These are phyloP conservation scores for Nothoprocta pentlandii DNA, from an alignment of 2,113 vertebrate species.

Conservation along the genomic window DNA sequence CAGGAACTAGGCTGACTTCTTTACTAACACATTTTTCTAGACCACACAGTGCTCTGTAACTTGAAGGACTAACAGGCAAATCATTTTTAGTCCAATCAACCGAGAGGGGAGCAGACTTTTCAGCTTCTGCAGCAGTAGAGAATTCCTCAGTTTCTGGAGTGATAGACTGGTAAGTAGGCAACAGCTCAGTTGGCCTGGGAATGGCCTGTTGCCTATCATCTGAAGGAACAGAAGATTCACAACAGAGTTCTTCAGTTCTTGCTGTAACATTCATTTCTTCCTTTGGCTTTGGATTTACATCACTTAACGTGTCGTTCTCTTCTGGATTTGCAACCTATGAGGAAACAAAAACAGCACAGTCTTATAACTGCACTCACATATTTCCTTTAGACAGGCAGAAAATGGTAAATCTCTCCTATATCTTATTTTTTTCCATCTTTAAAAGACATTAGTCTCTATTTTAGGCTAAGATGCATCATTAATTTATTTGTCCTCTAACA, in stretches of 20 bases:
- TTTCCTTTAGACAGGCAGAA: background rate
- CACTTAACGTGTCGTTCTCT: constrained; percentile 4
- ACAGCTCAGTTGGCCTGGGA: constrained; percentile 4
- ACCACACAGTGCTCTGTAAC: constrained; percentile 83
- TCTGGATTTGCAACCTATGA: constrained; percentile 58
- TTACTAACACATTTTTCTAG: constrained; percentile 79
- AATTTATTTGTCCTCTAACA: background rate
- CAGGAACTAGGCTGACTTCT: constrained; percentile 85
- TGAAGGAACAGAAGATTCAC: constrained; percentile 24
- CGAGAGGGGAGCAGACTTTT: background rate
- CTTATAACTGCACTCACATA: background rate
- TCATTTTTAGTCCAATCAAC: background rate
- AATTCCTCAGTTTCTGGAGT: background rate
- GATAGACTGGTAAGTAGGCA: background rate
- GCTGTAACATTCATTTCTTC: background rate
- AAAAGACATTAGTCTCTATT: background rate
- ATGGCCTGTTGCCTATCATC: background rate
- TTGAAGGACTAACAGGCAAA: constrained; percentile 72
- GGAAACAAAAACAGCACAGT: background rate
- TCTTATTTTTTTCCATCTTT: background rate
- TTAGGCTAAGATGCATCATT: background rate
- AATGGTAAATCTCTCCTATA: background rate
- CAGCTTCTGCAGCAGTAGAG: constrained; percentile 23
- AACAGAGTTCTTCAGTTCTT: constrained; percentile 9
- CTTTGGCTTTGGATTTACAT: constrained; percentile 35